Base-by-base conservation (phyloP, 2,797 vertebrate species). In the Pampus argenteus region DNA sequence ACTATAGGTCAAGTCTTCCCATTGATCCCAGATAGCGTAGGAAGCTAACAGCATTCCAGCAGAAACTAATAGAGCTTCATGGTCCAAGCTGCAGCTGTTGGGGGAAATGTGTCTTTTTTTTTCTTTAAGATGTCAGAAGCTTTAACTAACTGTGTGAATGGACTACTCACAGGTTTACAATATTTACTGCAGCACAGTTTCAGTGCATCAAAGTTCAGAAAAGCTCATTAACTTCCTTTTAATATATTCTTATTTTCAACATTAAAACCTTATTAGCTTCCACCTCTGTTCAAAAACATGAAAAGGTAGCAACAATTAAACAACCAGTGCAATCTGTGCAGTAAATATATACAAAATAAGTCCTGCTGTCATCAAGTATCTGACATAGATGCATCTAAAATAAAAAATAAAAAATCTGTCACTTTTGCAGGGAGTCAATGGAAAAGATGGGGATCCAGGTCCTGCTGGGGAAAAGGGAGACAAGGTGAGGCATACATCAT, bases 401-500 rank as follows among this genome's bases (percentile, higher is more conserved):
- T 6, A 0, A 7, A 17, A 18, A 44, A 18, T 44, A 17, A 2
- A n/a, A 45, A 10, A 8, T 1, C 23, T 76, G 1, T 60, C 9
- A 17, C 5, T 82, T 64, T 89, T 82, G 22, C 84, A 98, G 98
- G 98, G 97, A 66, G 70, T 79, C 22, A 91, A 94, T 86, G 98
- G 98, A 56, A 86, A 47, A 74, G 92, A 96, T 58, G 98, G 97
- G 8, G 77, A 89, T 17, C 78, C 84, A 10, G 97, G 98, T 3
- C 64, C 83, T 80, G 88, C 87, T 1, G 97, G 97, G 26, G 80
- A 42, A 52, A 96, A 94, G 59, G 98, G 98, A 76, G 93, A 95
- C 66, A 95, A 95, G 94, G 97, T 99, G 90, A 70, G 81, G 70
- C 48, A 11, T 62, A 6, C 31, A 28, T 66, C 20, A 20, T 51